Conservation (phyloP, 2,113 vertebrate species). For the Australoheros scitulus region DNA sequence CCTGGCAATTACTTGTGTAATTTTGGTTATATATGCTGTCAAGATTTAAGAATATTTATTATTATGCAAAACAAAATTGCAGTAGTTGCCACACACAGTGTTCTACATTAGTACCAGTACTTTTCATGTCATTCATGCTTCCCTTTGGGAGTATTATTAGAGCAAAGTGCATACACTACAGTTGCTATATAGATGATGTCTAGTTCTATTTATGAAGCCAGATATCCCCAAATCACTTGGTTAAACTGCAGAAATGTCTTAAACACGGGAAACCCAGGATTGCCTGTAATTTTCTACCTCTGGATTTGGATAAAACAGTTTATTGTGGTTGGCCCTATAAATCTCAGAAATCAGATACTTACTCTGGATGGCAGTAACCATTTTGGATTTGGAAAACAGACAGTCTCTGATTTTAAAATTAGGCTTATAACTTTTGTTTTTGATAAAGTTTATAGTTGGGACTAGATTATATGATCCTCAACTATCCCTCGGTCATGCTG, state of each 20-base stretch:
- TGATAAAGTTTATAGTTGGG: too few relatives aligned
- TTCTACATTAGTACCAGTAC: background rate
- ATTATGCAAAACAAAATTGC: background rate
- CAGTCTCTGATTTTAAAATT: too few relatives aligned
- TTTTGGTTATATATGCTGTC: background rate
- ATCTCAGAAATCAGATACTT: background rate
- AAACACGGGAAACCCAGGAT: background rate
- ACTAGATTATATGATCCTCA: too few relatives aligned
- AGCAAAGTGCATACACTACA: background rate
- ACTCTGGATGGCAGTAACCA: too few relatives aligned
- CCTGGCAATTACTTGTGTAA: background rate
- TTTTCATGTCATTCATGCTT: background rate
- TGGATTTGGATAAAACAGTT: background rate
- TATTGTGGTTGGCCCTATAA: background rate
- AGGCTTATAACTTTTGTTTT: too few relatives aligned
- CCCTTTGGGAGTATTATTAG: background rate
- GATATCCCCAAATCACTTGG: background rate
- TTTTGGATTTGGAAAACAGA: too few relatives aligned
- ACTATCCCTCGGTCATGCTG: too few relatives aligned
- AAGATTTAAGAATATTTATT: background rate
- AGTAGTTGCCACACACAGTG: background rate
- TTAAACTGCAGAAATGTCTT: background rate
- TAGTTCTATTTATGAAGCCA: background rate
- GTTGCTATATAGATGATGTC: background rate
- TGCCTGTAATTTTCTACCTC: background rate